Conservation (phyloP, 1,140 invertebrate species). For the Harpegnathos saltator region DNA sequence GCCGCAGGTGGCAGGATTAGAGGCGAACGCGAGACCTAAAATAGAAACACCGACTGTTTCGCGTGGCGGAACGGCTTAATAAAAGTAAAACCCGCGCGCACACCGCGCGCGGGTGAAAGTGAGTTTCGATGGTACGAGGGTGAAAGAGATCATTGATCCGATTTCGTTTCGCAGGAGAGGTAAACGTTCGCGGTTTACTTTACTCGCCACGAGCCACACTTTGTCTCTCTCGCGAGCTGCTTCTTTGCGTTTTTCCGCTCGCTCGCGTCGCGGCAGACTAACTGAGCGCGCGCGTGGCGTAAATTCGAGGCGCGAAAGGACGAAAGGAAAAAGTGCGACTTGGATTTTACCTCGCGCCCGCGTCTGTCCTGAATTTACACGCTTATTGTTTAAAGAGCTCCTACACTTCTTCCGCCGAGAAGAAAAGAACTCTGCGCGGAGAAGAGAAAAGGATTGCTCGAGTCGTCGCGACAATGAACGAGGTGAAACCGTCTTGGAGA, state of each 20-base stretch:
- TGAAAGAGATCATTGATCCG: slow-evolving; percentile 49
- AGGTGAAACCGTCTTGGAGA: too few species aligned
- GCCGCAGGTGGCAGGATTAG: neutral
- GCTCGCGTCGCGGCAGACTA: too few species aligned
- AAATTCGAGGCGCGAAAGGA: slow-evolving; percentile 5
- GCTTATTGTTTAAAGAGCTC: too few species aligned
- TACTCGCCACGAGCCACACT: too few species aligned
- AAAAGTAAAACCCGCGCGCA: slow-evolving; percentile 27
- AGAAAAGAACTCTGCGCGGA: too few species aligned
- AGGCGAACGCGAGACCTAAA: slow-evolving; percentile 12
- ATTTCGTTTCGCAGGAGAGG: slow-evolving; percentile 40
- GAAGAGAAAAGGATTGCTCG: too few species aligned
- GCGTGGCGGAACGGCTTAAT: neutral
- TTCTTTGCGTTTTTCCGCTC: too few species aligned
- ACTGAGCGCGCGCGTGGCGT: neutral
- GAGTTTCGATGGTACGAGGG: slow-evolving; percentile 33
- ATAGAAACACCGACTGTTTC: slow-evolving; percentile 19
- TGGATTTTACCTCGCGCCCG: neutral
- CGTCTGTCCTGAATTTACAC: neutral
- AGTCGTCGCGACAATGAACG: too few species aligned
- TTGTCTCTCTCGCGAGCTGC: slow-evolving; percentile 6
- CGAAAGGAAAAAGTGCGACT: neutral
- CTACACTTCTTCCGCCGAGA: too few species aligned
- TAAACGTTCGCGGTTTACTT: too few species aligned
- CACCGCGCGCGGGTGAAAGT: slow-evolving; percentile 42